Conservation (phyloP, 2,888 invertebrate species). For the Unio pictorum region DNA sequence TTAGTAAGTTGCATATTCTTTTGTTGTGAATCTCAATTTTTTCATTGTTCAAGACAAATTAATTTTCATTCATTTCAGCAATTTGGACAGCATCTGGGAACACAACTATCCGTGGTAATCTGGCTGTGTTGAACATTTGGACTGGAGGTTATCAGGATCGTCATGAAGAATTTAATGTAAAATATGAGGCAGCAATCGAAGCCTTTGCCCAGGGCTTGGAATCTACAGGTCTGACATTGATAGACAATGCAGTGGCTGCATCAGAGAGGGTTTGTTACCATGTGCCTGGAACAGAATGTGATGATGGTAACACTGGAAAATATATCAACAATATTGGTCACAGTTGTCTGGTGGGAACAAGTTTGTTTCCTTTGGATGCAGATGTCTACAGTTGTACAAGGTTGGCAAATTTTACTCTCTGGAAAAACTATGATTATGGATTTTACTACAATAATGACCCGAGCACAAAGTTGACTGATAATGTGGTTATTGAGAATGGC, state of each 20-base stretch:
- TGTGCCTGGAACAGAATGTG: conserved; percentile 40
- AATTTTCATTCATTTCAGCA: conserved; percentile 38
- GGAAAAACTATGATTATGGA: conserved; percentile 58
- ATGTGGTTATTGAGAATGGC: conserved; percentile 54
- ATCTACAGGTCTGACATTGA: conserved; percentile 35
- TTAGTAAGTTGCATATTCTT: neutral
- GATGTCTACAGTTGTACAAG: conserved; percentile 35
- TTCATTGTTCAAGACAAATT: neutral
- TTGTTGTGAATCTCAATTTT: neutral
- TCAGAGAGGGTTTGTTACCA: conserved; percentile 54
- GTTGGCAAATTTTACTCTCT: conserved; percentile 49
- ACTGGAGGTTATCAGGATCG: conserved; percentile 58
- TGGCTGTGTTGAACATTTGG: conserved; percentile 53
- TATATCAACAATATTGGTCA: conserved; percentile 50
- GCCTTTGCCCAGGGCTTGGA: conserved; percentile 17
- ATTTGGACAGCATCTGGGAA: conserved; percentile 48
- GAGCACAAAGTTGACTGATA: conserved; percentile 29
- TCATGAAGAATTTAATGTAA: conserved; percentile 40
- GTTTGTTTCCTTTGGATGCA: conserved; percentile 4
- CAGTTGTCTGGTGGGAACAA: conserved; percentile 46
- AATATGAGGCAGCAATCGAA: conserved; percentile 49
- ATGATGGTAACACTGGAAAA: conserved; percentile 14
- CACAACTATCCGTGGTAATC: conserved; percentile 47
- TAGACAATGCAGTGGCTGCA: conserved; percentile 58
- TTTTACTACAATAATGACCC: conserved; percentile 44